These are phyloP conservation scores for Melanogrammus aeglefinus DNA, from an alignment of 2,797 vertebrate species.

Conservation along the genomic window DNA sequence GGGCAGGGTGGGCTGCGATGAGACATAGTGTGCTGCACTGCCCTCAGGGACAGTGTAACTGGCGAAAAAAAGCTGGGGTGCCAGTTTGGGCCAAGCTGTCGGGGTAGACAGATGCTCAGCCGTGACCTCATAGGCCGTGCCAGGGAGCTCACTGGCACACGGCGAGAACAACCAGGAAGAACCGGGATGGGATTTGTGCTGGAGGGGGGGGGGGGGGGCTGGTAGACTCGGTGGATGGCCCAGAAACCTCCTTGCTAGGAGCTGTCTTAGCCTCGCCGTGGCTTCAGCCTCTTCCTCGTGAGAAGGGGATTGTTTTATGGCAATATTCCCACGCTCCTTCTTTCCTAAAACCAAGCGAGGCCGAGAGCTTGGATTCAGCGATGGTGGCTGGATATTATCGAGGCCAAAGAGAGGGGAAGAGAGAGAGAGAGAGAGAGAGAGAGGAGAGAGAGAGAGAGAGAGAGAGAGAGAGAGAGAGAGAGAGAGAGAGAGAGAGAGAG, in stretches of 20 bases:
- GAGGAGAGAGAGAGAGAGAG: background rate
- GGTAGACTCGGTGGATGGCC: background rate
- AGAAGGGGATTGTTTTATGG: background rate
- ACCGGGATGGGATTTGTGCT: constrained; percentile 25
- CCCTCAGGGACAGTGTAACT: constrained; percentile 33
- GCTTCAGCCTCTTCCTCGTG: background rate
- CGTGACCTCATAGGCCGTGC: constrained; percentile 55
- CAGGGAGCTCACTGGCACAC: constrained; percentile 32
- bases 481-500: too few species aligned
- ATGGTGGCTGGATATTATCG: background rate
- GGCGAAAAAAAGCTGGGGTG: constrained; percentile 36
- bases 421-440: background rate
- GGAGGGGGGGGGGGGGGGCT: background rate
- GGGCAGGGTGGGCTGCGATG: too few species aligned
- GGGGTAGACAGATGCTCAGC: constrained; percentile 43
- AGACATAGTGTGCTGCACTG: background rate
- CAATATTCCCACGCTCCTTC: background rate
- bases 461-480: too few species aligned
- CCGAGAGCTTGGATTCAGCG: background rate
- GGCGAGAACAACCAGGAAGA: constrained; percentile 37
- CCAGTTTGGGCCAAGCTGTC: constrained; percentile 38
- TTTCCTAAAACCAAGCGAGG: background rate
- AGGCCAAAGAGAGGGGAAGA: background rate
- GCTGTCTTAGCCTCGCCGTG: background rate
- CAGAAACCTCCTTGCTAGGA: background rate